phyloP scores from a whole-genome alignment of 2,797 vertebrate genomes.

The Cryptoprocta ferox region DNA sequence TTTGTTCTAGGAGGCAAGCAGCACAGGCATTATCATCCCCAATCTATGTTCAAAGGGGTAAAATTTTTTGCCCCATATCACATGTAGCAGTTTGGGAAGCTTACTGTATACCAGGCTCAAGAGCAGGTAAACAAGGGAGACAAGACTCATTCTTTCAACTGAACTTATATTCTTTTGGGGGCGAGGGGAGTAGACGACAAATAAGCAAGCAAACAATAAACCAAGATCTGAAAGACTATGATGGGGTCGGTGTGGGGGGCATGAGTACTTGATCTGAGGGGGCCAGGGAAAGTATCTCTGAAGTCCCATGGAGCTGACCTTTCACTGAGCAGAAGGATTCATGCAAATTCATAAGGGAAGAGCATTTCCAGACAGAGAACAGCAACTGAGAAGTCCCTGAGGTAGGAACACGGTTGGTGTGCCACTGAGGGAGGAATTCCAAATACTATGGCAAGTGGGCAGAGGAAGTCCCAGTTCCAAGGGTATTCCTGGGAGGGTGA shows the following conservation, averaged over 20 bases:
- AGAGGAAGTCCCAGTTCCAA: background rate
- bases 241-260: background rate
- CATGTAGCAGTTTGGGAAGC: background rate
- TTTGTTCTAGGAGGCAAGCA: background rate
- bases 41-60: background rate
- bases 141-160: background rate
- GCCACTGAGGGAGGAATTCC: background rate
- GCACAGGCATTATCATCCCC: background rate
- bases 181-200: background rate
- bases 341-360: background rate
- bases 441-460: background rate
- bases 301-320: background rate
- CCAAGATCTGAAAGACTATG: background rate
- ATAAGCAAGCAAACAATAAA: background rate
- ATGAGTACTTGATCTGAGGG: background rate
- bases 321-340: background rate
- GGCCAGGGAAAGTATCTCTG: background rate
- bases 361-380: background rate
- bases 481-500: background rate
- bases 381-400: background rate
- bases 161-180: background rate
- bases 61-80: background rate
- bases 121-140: background rate
- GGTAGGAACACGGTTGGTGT: background rate
- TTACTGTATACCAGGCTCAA: background rate